Evolutionary conservation across 2,888 invertebrate genomes (phyloP).

Genomic region (Melangyna quadrimaculata): DNA sequence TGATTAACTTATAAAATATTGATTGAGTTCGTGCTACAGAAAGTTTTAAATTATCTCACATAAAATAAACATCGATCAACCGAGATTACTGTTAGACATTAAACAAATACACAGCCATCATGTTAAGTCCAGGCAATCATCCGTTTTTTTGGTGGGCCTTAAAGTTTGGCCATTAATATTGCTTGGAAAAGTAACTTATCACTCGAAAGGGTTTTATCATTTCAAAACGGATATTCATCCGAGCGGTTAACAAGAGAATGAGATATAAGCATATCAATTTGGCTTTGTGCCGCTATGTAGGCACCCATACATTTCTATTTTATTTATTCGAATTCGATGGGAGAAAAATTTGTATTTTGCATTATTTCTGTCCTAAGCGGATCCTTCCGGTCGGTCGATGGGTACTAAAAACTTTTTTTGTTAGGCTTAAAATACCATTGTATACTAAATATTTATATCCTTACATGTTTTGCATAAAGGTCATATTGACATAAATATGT

Average conservation of each 20-base stretch:
- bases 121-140: conserved; percentile 1
- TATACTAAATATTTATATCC: not conserved
- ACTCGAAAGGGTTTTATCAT: conserved; percentile 42
- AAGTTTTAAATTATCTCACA: conserved; percentile 35
- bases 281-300: not conserved
- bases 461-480: not conserved
- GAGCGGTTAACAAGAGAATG: not conserved
- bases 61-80: conserved; percentile 40
- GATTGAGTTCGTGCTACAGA: conserved; percentile 14
- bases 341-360: conserved; percentile 6
- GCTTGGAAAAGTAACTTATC: conserved; percentile 41
- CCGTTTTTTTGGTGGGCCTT: not conserved
- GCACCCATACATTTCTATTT: not conserved
- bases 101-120: conserved; percentile 34
- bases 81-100: conserved; percentile 21
- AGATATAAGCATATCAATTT: not conserved
- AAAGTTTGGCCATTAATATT: conserved; percentile 40
- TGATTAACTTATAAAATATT: conserved; percentile 18
- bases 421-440: not conserved
- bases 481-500: not conserved
- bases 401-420: not conserved
- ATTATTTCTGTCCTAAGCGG: not conserved
- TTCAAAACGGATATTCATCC: conserved; percentile 18
- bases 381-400: not conserved
- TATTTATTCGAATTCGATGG: conserved; percentile 7